Percentiles rank a stretch among this genome's conserved stretches.
Evolutionary conservation across 1,140 invertebrate species (phyloP).

Genomic region (Bombus confusus): DNA sequence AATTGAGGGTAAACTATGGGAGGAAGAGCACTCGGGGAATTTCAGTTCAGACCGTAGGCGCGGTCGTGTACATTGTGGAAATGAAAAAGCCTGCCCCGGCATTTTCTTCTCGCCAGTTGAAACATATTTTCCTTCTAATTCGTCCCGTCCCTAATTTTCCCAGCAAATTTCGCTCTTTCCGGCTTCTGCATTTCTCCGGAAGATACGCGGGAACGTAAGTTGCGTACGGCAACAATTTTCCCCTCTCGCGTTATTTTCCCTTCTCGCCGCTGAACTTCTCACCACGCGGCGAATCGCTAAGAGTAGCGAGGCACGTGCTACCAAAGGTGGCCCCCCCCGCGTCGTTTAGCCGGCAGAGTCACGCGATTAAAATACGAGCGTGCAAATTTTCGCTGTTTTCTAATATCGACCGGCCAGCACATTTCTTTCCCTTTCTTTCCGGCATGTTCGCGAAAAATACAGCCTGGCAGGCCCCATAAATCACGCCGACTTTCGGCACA

Average conservation of each 20-base stretch:
- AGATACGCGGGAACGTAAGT: neutral
- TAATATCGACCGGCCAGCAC: neutral
- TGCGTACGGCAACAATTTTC: neutral
- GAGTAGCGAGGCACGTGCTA: neutral
- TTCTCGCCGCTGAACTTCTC: neutral
- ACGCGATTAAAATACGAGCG: constrained; percentile 37
- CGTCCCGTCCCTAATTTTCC: neutral
- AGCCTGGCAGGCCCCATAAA: neutral
- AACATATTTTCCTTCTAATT: neutral
- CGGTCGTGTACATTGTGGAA: too few relatives aligned
- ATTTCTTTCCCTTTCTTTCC: neutral
- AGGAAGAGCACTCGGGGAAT: too few relatives aligned
- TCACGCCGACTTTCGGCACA: constrained; percentile 2
- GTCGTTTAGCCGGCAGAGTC: neutral
- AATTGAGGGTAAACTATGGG: too few relatives aligned
- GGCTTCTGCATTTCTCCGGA: too few relatives aligned
- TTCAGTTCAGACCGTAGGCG: too few relatives aligned
- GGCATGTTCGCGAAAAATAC: neutral
- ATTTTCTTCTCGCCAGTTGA: too few relatives aligned
- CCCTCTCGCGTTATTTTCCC: neutral
- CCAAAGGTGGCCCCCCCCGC: neutral
- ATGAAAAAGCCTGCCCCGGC: too few relatives aligned
- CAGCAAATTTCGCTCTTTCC: neutral
- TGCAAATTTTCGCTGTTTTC: constrained; percentile 21
- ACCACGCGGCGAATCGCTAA: constrained; percentile 5